A percentile compares a stretch with the other conserved stretches of the same genome.
Evolutionary conservation across 2,113 vertebrate genomes (phyloP).

Genomic region (Alligator mississippiensis): DNA sequence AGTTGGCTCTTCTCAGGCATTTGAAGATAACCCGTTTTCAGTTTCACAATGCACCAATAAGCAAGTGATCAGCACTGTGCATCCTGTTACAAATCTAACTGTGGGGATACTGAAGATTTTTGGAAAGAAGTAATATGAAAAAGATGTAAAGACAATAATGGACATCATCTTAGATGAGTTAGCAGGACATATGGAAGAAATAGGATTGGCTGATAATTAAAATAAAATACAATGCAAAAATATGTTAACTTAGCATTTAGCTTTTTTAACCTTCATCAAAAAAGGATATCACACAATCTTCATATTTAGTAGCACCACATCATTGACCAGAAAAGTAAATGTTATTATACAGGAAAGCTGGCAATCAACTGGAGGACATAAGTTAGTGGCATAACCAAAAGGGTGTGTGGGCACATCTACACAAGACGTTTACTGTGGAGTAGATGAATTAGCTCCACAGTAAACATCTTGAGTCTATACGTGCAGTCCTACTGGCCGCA

Average conservation of each 20-base stretch:
- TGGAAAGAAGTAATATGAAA: background rate
- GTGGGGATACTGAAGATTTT: background rate
- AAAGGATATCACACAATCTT: background rate
- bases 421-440: no score
- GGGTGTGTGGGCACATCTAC: no score
- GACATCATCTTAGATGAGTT: background rate
- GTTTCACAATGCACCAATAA: background rate
- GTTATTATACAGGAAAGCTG: background rate
- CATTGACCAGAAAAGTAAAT: background rate
- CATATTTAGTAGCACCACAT: background rate
- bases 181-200: background rate
- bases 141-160: background rate
- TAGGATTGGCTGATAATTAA: rapidly evolving
- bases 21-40: background rate
- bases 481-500: no score
- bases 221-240: no score
- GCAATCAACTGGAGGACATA: background rate
- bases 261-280: background rate
- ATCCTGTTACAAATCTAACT: background rate
- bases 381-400: background rate
- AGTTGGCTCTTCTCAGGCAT: background rate
- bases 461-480: no score
- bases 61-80: background rate
- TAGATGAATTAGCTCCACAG: no score
- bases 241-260: background rate